A percentile compares a stretch with the other conserved stretches of the same genome.
Conservation (phyloP, 2,888 invertebrate species). For the Melinaea menophilus region DNA sequence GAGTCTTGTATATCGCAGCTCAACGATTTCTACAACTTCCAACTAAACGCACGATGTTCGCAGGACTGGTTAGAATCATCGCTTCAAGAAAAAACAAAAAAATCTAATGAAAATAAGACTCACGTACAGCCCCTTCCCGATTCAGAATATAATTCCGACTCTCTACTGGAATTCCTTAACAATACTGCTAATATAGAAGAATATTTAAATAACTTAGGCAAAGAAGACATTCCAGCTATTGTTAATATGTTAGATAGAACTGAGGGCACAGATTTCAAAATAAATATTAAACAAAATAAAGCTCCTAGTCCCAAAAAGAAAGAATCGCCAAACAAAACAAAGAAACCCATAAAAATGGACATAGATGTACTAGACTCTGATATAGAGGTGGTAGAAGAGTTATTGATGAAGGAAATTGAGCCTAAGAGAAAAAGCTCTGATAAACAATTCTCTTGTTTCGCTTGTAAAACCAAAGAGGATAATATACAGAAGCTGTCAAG, state of each 20-base stretch:
- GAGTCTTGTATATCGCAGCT: constrained; percentile 60
- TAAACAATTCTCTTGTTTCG: constrained; percentile 54
- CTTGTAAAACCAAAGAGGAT: constrained; percentile 58
- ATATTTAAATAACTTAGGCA: constrained; percentile 65
- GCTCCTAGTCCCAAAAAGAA: constrained; percentile 58
- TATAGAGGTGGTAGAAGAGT: constrained; percentile 57
- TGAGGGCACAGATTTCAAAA: constrained; percentile 44
- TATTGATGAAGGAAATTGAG: constrained; percentile 54
- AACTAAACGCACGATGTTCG: constrained; percentile 66
- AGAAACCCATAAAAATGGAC: constrained; percentile 55
- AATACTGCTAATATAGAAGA: constrained; percentile 70
- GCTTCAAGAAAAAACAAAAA: constrained; percentile 53
- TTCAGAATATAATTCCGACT: constrained; percentile 72
- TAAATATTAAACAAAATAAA: constrained; percentile 47
- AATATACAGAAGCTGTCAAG: constrained; percentile 55
- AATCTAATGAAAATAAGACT: constrained; percentile 52
- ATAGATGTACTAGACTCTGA: constrained; percentile 66
- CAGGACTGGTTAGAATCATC: constrained; percentile 69
- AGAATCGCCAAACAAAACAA: constrained; percentile 35
- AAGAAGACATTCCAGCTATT: constrained; percentile 70
- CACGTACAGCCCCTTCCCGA: constrained; percentile 66
- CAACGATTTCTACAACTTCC: constrained; percentile 67
- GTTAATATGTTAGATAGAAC: constrained; percentile 67
- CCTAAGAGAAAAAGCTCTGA: constrained; percentile 45
- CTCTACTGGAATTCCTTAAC: constrained; percentile 68